Evolutionary conservation across 2,113 vertebrate species (phyloP).

Genomic region (Tachysurus fulvidraco): DNA sequence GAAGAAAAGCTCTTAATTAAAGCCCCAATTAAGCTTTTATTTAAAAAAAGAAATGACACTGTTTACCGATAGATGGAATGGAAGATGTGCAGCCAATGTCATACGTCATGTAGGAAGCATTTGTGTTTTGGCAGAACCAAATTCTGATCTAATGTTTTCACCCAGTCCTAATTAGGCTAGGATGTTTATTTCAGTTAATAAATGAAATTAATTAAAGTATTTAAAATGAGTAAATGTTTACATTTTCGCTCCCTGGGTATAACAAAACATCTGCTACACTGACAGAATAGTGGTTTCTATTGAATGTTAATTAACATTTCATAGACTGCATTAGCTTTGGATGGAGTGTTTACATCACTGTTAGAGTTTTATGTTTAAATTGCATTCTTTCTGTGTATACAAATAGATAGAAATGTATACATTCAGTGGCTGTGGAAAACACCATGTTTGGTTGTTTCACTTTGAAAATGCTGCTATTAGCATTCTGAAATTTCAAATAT

Average conservation of each 20-base stretch:
- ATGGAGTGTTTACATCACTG: background rate
- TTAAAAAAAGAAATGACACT: background rate
- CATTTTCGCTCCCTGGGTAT: background rate
- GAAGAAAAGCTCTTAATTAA: background rate
- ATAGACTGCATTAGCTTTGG: background rate
- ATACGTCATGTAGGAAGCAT: background rate
- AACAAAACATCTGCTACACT: background rate
- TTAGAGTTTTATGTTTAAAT: background rate
- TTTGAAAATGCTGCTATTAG: background rate
- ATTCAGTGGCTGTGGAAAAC: background rate
- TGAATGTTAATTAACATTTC: background rate
- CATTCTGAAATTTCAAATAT: background rate
- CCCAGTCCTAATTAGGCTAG: background rate
- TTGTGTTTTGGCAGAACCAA: background rate
- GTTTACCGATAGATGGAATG: background rate
- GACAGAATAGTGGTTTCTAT: background rate
- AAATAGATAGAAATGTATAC: background rate
- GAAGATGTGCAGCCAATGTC: background rate
- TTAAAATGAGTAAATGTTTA: background rate
- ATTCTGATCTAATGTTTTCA: background rate
- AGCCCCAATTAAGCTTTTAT: background rate
- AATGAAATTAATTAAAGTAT: background rate
- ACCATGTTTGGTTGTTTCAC: background rate
- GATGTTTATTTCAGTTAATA: background rate
- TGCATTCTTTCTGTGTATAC: background rate